Percentiles rank a stretch among this genome's conserved stretches.
phyloP scores from a whole-genome alignment of 2,113 vertebrate species.

The Leiothrix lutea region DNA sequence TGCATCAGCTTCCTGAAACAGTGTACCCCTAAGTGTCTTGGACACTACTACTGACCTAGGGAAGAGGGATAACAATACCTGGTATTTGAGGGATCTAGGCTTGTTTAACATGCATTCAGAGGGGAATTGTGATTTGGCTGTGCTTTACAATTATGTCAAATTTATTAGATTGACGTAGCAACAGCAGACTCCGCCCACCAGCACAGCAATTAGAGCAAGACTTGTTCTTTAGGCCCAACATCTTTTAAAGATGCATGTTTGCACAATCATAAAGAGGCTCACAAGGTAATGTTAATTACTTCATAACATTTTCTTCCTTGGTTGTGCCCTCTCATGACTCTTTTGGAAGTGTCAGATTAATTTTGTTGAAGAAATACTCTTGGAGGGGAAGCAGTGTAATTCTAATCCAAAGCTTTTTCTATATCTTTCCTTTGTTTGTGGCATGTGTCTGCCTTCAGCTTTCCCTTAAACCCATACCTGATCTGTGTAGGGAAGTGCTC shows the following conservation, averaged over 20 bases:
- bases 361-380: not conserved
- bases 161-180: not conserved
- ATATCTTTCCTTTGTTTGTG: not conserved
- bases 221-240: not conserved
- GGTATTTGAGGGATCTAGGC: not conserved
- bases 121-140: not conserved
- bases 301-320: not conserved
- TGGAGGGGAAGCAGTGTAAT: not conserved
- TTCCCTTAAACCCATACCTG: not conserved
- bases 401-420: not conserved
- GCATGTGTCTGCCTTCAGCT: rapidly evolving
- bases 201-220: not conserved
- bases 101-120: not conserved
- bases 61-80: not conserved
- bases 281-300: not conserved
- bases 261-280: not conserved
- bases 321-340: not conserved
- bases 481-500: not conserved
- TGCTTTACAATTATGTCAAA: not conserved
- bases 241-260: not conserved
- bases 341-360: not conserved
- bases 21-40: not conserved
- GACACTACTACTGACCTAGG: not conserved
- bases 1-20: not conserved
- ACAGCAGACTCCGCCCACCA: not conserved